A percentile compares a stretch with the other conserved stretches of the same genome.
Evolutionary conservation across 2,797 vertebrate species (phyloP).

Genomic region (Hippocampus kuda): DNA sequence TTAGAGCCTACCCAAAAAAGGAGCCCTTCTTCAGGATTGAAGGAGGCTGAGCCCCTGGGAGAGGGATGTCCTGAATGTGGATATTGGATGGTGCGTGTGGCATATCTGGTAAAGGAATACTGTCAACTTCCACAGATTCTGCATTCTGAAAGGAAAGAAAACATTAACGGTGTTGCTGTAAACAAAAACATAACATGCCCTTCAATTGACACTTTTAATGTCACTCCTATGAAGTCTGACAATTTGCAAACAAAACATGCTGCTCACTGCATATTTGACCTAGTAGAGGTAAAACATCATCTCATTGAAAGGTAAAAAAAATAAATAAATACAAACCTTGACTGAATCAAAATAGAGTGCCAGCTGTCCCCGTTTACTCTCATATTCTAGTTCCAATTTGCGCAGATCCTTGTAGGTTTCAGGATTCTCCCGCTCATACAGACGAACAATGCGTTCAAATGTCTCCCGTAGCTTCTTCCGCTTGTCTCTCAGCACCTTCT

Average conservation of each 20-base stretch:
- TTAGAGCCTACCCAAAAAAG: constrained; percentile 74
- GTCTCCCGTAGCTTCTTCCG: constrained; percentile 96
- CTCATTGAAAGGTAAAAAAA: background rate
- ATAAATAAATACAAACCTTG: constrained; percentile 51
- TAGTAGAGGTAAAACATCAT: background rate
- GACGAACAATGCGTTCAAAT: constrained; percentile 87
- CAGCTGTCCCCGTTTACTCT: constrained; percentile 90
- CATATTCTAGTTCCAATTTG: constrained; percentile 89
- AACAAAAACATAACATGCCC: background rate
- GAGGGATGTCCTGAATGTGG: constrained; percentile 93
- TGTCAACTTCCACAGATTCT: constrained; percentile 95
- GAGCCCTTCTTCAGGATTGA: constrained; percentile 93
- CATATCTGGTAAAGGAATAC: constrained; percentile 97
- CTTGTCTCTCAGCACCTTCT: constrained; percentile 95
- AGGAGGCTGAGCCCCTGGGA: constrained; percentile 92
- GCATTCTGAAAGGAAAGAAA: constrained; percentile 73
- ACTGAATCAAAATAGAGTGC: constrained; percentile 76
- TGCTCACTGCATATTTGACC: background rate
- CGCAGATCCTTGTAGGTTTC: constrained; percentile 95
- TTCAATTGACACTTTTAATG: background rate
- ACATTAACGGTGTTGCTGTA: background rate
- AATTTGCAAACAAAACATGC: background rate
- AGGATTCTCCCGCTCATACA: constrained; percentile 94
- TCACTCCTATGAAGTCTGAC: too few species aligned
- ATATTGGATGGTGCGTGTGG: constrained; percentile 97